phyloP scores from a whole-genome alignment of 1,140 invertebrate species.

The Drosophila repleta region DNA sequence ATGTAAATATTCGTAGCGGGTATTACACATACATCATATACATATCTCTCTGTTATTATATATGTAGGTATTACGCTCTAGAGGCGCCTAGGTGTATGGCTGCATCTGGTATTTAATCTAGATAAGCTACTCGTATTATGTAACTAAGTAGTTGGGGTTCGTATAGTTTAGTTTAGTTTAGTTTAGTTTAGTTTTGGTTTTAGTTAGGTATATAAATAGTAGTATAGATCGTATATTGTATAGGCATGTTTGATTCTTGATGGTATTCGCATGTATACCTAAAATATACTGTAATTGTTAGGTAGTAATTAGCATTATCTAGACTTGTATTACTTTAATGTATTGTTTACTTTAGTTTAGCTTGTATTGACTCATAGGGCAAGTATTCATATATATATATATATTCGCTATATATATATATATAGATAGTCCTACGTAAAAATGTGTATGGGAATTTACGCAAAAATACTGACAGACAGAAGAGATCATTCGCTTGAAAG shows the following conservation, averaged over 20 bases:
- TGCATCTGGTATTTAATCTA: constrained; percentile 33
- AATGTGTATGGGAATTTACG: background rate
- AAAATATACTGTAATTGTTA: constrained; percentile 26
- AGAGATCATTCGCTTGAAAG: background rate
- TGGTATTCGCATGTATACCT: constrained; percentile 33
- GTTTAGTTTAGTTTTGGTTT: constrained; percentile 13
- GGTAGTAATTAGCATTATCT: constrained; percentile 43
- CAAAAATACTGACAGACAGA: constrained; percentile 17
- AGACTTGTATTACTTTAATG: constrained; percentile 18
- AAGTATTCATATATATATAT: background rate
- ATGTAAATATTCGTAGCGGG: constrained; percentile 19
- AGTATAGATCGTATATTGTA: constrained; percentile 30
- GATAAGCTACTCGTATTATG: constrained; percentile 46
- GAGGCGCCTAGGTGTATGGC: constrained; percentile 31
- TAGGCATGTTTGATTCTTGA: constrained; percentile 17
- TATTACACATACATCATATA: constrained; percentile 16
- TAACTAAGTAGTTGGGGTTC: constrained; percentile 46
- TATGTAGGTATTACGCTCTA: constrained; percentile 20
- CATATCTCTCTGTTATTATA: constrained; percentile 6
- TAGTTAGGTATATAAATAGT: constrained; percentile 14
- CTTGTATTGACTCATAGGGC: constrained; percentile 19
- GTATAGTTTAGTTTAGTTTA: constrained; percentile 59
- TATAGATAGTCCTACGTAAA: background rate
- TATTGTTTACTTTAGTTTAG: constrained; percentile 55
- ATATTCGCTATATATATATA: background rate